phyloP scores from a whole-genome alignment of 1,140 invertebrate species.

The Cyclina sinensis region DNA sequence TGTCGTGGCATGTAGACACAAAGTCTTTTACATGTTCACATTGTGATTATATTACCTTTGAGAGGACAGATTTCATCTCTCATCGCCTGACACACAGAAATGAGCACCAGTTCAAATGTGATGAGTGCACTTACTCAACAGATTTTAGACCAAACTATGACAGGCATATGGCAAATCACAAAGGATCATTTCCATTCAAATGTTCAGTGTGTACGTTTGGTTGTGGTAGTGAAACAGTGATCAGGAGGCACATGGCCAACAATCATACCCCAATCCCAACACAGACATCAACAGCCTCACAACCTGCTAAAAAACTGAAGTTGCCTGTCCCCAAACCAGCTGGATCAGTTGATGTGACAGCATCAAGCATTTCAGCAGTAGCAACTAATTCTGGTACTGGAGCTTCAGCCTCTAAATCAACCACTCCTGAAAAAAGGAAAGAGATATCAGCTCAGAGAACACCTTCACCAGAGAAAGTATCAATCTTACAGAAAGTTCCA shows the following conservation, averaged over 20 bases:
- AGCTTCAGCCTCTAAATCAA: background rate
- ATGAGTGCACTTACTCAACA: slow-evolving; percentile 96
- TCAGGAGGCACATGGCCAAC: slow-evolving; percentile 95
- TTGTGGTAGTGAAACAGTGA: slow-evolving; percentile 96
- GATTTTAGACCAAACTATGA: slow-evolving; percentile 98
- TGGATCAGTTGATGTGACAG: background rate
- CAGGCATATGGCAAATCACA: slow-evolving; percentile 96
- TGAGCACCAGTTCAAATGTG: slow-evolving; percentile 95
- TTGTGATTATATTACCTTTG: slow-evolving; percentile 96
- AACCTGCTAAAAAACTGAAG: slow-evolving; percentile 36
- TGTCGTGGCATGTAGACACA: slow-evolving; percentile 85
- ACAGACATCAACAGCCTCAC: background rate
- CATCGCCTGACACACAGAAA: slow-evolving; percentile 94
- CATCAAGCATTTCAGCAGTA: background rate
- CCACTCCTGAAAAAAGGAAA: background rate
- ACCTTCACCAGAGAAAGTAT: background rate
- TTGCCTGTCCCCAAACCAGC: slow-evolving; percentile 37
- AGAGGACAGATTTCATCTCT: slow-evolving; percentile 89
- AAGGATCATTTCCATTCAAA: slow-evolving; percentile 88
- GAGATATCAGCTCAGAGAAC: background rate
- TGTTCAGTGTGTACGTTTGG: slow-evolving; percentile 97
- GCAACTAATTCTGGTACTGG: background rate
- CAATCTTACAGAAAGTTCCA: background rate
- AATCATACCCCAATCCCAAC: slow-evolving; percentile 81
- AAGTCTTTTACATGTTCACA: slow-evolving; percentile 94